A percentile compares a stretch with the other conserved stretches of the same genome.
Conservation (phyloP, 2,113 vertebrate species). For the Colaptes auratus region DNA sequence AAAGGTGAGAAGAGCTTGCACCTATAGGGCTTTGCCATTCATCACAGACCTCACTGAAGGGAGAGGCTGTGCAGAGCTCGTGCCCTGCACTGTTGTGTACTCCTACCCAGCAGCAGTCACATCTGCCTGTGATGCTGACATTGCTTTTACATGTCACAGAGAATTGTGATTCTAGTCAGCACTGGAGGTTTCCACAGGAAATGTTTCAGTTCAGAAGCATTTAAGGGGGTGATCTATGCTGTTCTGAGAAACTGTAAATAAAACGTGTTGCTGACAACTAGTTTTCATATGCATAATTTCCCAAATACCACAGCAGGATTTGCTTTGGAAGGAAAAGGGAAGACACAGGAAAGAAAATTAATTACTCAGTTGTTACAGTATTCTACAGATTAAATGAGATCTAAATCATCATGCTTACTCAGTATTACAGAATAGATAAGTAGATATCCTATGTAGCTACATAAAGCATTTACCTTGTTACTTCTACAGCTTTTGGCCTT, state of each 20-base stretch:
- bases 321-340: neutral
- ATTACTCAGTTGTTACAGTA: neutral
- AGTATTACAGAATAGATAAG: neutral
- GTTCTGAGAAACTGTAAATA: neutral
- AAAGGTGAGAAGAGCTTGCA: neutral
- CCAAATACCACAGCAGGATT: neutral
- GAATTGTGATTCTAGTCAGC: neutral
- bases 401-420: neutral
- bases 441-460: neutral
- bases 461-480: neutral
- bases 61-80: neutral
- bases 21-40: neutral
- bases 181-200: neutral
- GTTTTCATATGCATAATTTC: neutral
- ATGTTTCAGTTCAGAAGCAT: neutral
- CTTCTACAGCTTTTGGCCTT: neutral
- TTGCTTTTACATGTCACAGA: neutral
- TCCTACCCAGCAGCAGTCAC: rapidly evolving
- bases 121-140: rapidly evolving
- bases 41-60: neutral
- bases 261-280: neutral
- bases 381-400: neutral
- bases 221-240: neutral
- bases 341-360: neutral
- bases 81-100: neutral